phyloP scores from a whole-genome alignment of 2,888 invertebrate genomes.

The Poecilus cupreus region DNA sequence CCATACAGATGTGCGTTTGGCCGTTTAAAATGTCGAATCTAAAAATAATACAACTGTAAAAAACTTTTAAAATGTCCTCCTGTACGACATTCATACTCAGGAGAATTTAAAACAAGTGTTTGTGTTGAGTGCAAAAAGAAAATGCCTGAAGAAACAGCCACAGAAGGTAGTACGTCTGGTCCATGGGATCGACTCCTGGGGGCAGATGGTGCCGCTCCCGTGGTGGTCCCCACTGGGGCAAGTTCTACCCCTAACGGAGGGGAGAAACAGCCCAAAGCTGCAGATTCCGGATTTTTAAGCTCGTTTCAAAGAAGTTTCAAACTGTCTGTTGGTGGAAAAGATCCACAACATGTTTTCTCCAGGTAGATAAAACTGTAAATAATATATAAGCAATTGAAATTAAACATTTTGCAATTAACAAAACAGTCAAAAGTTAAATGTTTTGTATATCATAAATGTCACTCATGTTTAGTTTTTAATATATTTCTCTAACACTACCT shows the following conservation, averaged over 20 bases:
- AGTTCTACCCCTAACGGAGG: constrained; percentile 74
- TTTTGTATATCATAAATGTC: too few relatives aligned
- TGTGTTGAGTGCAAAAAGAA: too few relatives aligned
- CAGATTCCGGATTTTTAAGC: constrained; percentile 74
- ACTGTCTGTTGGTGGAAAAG: constrained; percentile 73
- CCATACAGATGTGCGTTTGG: not conserved
- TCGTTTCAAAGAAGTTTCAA: constrained; percentile 75
- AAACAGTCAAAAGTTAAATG: too few relatives aligned
- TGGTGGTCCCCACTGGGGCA: constrained; percentile 70
- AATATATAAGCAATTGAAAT: too few relatives aligned
- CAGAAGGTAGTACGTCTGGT: constrained; percentile 59
- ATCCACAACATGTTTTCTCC: constrained; percentile 55
- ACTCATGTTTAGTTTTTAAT: too few relatives aligned
- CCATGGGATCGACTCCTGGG: constrained; percentile 74
- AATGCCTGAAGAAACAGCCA: constrained; percentile 52
- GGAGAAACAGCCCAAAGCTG: constrained; percentile 72
- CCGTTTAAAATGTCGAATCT: not conserved
- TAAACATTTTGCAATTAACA: too few relatives aligned
- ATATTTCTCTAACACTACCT: too few relatives aligned
- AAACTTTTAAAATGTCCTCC: not conserved
- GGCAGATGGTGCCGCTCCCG: constrained; percentile 69
- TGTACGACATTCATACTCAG: not conserved
- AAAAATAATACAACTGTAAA: not conserved
- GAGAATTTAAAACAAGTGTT: not conserved
- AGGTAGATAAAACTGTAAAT: constrained; percentile 24